Evolutionary conservation across 1,140 invertebrate genomes (phyloP), one percentile per base, ranked within the genome.

Genomic region (Musca domestica): DNA sequence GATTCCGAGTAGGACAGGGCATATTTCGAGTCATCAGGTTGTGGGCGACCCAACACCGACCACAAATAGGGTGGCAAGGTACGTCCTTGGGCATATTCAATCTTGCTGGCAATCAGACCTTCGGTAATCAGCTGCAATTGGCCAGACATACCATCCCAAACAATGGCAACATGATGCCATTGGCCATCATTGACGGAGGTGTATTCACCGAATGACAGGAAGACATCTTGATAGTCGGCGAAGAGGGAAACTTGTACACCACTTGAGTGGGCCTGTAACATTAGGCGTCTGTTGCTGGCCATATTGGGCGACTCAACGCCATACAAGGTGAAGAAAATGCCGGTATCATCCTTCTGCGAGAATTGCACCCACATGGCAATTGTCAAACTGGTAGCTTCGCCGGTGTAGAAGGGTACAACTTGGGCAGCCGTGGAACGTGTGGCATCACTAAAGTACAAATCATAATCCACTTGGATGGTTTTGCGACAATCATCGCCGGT

Each of bases 331-430:
- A 98, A 94, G 87, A 98, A 96, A 67, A 94, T 93, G 72, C 95
- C 96, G 67, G 88, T 89, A 77, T 94, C 94, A 76, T 95, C 93
- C 81, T 90, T 89, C 74, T 90, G 90, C 3, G 93, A 92, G 72
- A 96, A 99, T 81, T 96, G 94, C 0, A 99, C 94, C 97, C 97
- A 99, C 86, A 98, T 88, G 7, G 92, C 94, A 23, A 98, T 85
- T 0, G 95, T 96, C 10, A 98, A 83, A 78, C 92, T 93, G 70
- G 88, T 88, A 47, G 89, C 87, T 17, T 86, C 85, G 6, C 88
- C 89, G 3, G 92, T 89, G 71, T 90, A 88, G 84, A 98, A 96
- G 65, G 96, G 96, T 74, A 96, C 91, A 15, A 93, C 87, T 83
- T 96, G 89, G 27, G 93, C 90, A 9, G 95, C 95, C 72, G 91